These are phyloP conservation scores for Ceryle rudis DNA, from an alignment of 2,797 vertebrate species.

Conservation along the genomic window DNA sequence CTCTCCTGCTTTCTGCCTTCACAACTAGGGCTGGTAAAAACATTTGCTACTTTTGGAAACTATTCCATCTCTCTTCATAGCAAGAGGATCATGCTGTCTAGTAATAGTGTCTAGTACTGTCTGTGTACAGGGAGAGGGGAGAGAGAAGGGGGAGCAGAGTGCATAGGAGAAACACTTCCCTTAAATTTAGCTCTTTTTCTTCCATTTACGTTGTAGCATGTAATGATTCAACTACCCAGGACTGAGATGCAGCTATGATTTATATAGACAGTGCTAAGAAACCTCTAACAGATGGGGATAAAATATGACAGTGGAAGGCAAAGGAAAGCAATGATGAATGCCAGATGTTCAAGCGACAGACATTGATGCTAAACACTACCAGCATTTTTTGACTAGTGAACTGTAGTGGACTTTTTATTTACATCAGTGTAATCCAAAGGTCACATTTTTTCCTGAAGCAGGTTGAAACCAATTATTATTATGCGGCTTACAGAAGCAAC, in stretches of 20 bases:
- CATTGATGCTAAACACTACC: conserved; percentile 30
- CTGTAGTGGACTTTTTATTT: conserved; percentile 20
- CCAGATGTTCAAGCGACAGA: conserved; percentile 37
- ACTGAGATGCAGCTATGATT: not conserved
- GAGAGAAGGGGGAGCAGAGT: not conserved
- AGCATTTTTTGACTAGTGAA: conserved; percentile 19
- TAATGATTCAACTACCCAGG: not conserved
- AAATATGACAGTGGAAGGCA: conserved; percentile 40
- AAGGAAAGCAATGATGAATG: conserved; percentile 1
- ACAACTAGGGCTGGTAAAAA: not conserved
- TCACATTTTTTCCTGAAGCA: not conserved
- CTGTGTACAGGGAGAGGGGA: not conserved
- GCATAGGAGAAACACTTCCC: not conserved
- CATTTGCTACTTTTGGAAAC: conserved; percentile 12
- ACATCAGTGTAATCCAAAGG: not conserved
- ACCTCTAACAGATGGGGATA: conserved; percentile 29
- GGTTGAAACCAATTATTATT: not conserved
- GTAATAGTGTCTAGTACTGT: not conserved
- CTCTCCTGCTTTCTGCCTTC: conserved; percentile 14
- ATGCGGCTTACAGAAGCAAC: not conserved
- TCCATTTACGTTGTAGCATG: conserved; percentile 6
- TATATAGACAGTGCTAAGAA: not conserved
- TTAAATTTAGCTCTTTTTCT: not conserved
- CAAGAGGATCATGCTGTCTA: not conserved
- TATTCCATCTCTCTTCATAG: not conserved